Conservation (phyloP, 2,888 invertebrate genomes). For the Frankliniella fusca region DNA sequence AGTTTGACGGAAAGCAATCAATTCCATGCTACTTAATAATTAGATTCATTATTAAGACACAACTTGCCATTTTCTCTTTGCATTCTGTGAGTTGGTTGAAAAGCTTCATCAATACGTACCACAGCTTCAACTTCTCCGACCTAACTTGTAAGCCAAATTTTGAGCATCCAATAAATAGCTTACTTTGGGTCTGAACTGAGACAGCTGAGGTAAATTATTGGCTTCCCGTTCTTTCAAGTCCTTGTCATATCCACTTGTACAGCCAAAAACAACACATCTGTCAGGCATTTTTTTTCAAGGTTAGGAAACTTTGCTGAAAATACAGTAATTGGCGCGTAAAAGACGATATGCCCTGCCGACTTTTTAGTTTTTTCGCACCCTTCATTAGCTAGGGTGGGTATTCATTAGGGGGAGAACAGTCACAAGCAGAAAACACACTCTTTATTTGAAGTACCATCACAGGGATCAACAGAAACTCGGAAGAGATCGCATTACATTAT, state of each 20-base stretch:
- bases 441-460: too few relatives aligned
- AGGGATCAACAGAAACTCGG: too few relatives aligned
- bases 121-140: too few relatives aligned
- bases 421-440: too few relatives aligned
- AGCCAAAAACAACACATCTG: slow-evolving; percentile 13
- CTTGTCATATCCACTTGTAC: neutral
- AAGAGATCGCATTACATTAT: too few relatives aligned
- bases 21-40: neutral
- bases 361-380: too few relatives aligned
- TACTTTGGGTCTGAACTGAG: slow-evolving; percentile 6
- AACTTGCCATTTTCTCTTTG: neutral
- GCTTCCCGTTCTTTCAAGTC: neutral
- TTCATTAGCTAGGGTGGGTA: too few relatives aligned
- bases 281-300: neutral
- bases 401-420: too few relatives aligned
- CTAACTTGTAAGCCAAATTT: too few relatives aligned
- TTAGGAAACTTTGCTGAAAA: neutral
- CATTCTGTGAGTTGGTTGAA: neutral
- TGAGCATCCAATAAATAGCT: neutral
- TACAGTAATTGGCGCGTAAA: neutral
- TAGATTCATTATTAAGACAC: neutral
- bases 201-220: neutral
- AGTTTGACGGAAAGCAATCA: neutral
- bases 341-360: too few relatives aligned
- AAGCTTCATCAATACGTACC: neutral